These are phyloP conservation scores for Schizothorax lantsangensis DNA, from an alignment of 2,797 vertebrate species.

Conservation along the genomic window DNA sequence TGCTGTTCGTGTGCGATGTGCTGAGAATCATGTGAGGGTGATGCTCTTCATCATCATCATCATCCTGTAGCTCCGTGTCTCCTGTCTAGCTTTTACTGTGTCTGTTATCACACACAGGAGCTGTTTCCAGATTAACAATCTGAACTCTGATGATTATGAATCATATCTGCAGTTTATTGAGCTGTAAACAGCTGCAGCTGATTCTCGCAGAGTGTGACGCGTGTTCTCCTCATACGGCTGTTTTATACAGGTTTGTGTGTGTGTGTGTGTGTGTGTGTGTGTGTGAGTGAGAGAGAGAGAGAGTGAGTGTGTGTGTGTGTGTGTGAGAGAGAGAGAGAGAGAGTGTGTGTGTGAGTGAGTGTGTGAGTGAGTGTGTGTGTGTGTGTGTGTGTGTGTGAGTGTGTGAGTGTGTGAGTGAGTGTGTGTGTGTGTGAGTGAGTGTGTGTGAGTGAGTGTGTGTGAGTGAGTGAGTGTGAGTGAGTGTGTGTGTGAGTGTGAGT, in stretches of 20 bases:
- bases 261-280: background rate
- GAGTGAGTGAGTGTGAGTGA: no score
- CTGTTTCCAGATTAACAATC: background rate
- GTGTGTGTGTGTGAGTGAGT: no score
- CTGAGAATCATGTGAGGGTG: slow-evolving; percentile 1
- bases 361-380: no score
- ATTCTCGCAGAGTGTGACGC: background rate
- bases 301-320: no score
- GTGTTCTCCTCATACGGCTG: background rate
- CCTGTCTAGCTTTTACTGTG: background rate
- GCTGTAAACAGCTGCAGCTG: background rate
- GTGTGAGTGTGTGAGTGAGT: no score
- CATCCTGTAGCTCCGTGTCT: background rate
- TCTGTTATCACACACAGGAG: slow-evolving; percentile 9
- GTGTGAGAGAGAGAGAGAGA: no score
- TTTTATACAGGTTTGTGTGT: background rate
- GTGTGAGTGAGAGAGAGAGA: no score
- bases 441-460: no score
- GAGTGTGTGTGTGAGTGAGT: no score
- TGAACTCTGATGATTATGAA: background rate
- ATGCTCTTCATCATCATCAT: background rate
- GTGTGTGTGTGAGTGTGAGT: background rate
- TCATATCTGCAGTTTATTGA: slow-evolving; percentile 29
- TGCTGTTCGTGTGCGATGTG: slow-evolving; percentile 3
- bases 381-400: no score